Evolutionary conservation across 1,140 invertebrate genomes (phyloP).

Genomic region (Psix sp.): DNA sequence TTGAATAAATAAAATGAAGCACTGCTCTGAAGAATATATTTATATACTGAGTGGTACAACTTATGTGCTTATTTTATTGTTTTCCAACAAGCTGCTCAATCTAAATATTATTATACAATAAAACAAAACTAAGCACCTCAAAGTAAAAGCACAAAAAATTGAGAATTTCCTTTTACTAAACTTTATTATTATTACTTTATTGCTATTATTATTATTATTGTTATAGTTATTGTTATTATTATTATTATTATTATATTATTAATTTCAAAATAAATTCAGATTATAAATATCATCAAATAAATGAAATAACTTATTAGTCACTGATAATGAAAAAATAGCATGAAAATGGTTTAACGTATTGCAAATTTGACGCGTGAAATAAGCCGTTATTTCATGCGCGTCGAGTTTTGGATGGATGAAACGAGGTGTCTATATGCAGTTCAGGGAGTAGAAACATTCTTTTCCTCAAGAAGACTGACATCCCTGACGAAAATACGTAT

Average conservation of each 20-base stretch:
- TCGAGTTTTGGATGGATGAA: conserved; percentile 59
- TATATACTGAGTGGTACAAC: conserved; percentile 56
- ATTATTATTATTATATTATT: too few species aligned
- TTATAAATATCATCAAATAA: too few species aligned
- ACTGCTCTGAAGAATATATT: conserved; percentile 59
- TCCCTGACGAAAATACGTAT: conserved; percentile 61
- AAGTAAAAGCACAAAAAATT: conserved; percentile 41
- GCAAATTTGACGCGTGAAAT: conserved; percentile 47
- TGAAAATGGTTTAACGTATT: conserved; percentile 43
- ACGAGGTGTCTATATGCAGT: conserved; percentile 59
- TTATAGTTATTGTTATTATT: too few species aligned
- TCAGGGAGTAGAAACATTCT: conserved; percentile 55
- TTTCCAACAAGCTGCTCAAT: conserved; percentile 54
- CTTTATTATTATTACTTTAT: too few species aligned
- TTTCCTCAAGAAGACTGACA: conserved; percentile 49
- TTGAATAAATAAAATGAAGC: conserved; percentile 52
- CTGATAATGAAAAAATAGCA: too few species aligned
- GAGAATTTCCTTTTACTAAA: conserved; percentile 29
- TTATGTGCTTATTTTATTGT: conserved; percentile 42
- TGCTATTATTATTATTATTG: too few species aligned
- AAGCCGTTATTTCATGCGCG: conserved; percentile 52
- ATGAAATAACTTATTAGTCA: too few species aligned
- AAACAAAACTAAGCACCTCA: conserved; percentile 45
- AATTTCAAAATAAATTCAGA: too few species aligned
- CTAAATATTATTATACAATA: conserved; percentile 62